Conservation (phyloP, 2,797 vertebrate species). For the Acanthurus tractus region DNA sequence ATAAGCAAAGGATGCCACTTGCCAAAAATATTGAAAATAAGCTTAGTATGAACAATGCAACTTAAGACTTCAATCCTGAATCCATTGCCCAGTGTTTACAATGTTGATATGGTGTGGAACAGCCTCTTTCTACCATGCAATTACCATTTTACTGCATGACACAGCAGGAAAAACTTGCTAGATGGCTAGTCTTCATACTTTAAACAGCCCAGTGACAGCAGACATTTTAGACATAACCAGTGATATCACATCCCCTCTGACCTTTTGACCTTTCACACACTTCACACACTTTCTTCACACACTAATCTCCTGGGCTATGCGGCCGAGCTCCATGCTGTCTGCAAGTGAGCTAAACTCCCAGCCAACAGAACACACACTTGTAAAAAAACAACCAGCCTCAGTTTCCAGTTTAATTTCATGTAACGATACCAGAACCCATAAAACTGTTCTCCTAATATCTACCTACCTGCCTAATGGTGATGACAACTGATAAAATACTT, state of each 20-base stretch:
- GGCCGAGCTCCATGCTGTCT: constrained; percentile 29
- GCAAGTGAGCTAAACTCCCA: constrained; percentile 53
- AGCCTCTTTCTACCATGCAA: constrained; percentile 3
- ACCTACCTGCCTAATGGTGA: background rate
- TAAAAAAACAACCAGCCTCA: constrained; percentile 9
- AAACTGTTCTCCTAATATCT: background rate
- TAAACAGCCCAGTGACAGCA: constrained; percentile 6
- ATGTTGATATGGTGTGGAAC: background rate
- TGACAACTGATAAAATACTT: background rate
- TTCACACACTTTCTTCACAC: constrained; percentile 54
- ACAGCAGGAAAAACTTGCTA: constrained; percentile 11
- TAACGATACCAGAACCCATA: background rate
- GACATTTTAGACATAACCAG: constrained; percentile 21
- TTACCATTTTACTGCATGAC: constrained; percentile 13
- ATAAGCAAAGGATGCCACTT: constrained; percentile 14
- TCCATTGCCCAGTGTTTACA: constrained; percentile 16
- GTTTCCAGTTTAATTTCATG: background rate
- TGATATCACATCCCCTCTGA: constrained; percentile 58
- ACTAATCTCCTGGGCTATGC: constrained; percentile 67
- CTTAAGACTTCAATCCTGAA: constrained; percentile 19
- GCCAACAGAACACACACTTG: constrained; percentile 15
- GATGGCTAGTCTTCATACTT: constrained; percentile 11
- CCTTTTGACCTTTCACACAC: constrained; percentile 70
- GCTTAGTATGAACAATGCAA: constrained; percentile 23
- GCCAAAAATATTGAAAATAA: constrained; percentile 35